Evolutionary conservation across 1,140 invertebrate genomes (phyloP), one percentile per base, ranked within the genome.

Genomic region (Ditylenchus dipsaci): DNA sequence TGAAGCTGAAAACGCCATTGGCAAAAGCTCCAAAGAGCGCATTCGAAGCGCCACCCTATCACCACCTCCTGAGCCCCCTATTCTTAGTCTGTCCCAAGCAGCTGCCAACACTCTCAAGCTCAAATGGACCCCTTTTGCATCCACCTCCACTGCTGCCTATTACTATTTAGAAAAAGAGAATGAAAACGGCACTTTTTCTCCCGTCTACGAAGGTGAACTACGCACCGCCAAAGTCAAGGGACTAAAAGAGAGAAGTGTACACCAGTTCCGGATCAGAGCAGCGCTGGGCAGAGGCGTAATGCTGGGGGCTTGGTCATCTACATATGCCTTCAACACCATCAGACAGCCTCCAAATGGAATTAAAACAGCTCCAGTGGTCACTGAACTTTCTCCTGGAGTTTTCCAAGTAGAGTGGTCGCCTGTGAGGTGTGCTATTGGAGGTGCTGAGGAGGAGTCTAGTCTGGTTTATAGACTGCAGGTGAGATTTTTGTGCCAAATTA

Each of bases 171-270:
- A 82, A 45, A 64, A 68, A 26, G 80, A 82, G 62, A 78, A 76
- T 58, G 79, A 82, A 23, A 76, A 66, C 56, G 78, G 79, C 17
- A 80, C 47, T 3, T 79, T 77, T 49, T 66, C 76, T 33, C 33
- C 63, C 7, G 76, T 82, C 33, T 80, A 80, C 60, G 78, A 82
- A 53, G 78, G 78, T 3, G 80, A 82, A 49, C 26, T 75, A 8
- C 65, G 65, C 23, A 63, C 77, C 11, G 60, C 65, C 0, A 79
- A 80, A 64, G 72, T 82, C 13, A 71, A 76, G 21, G 74, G 69
- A 21, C 69, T 80, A 7, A 60, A 45, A 23, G 78, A 80, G 58
- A 19, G 47, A 33, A 73, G 62, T 23, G 29, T 33, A 0, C 77
- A 80, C 59, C 72, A 77, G 15, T 80, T 80, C 69, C 68, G 80